phyloP scores from a whole-genome alignment of 1,140 invertebrate species.

The Telenomus remus region DNA sequence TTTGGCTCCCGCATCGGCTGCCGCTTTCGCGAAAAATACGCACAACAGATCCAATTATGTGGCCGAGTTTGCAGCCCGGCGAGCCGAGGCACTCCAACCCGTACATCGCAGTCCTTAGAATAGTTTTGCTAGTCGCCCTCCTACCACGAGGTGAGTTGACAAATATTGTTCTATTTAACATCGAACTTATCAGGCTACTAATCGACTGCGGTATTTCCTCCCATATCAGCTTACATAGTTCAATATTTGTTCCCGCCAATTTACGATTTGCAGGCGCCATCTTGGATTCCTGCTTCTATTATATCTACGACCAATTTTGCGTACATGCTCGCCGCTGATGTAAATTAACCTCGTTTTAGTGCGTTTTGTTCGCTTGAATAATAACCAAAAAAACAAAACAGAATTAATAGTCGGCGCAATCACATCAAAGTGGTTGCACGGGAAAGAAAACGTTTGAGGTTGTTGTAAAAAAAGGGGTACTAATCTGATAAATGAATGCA shows the following conservation, averaged over 20 bases:
- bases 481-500: neutral
- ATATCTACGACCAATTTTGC: too few species aligned
- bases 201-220: neutral
- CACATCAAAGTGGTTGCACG: too few species aligned
- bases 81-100: conserved; percentile 53
- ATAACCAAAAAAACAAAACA: too few species aligned
- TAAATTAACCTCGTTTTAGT: too few species aligned
- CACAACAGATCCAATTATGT: conserved; percentile 30
- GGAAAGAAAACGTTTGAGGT: too few species aligned
- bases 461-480: too few species aligned
- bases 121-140: conserved; percentile 65
- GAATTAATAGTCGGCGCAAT: too few species aligned
- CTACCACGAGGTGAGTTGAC: conserved; percentile 67
- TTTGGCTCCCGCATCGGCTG: conserved; percentile 19
- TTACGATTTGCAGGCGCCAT: neutral
- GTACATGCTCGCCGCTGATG: too few species aligned
- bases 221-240: conserved; percentile 23
- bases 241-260: neutral
- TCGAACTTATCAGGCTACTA: conserved; percentile 10
- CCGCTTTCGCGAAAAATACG: conserved; percentile 16
- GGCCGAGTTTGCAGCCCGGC: conserved; percentile 11
- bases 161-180: conserved; percentile 17
- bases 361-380: too few species aligned
- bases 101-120: conserved; percentile 61
- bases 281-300: too few species aligned